Percentiles rank a stretch among this genome's conserved stretches.
Evolutionary conservation across 2,113 vertebrate genomes (phyloP).

Genomic region (Macaca nemestrina): DNA sequence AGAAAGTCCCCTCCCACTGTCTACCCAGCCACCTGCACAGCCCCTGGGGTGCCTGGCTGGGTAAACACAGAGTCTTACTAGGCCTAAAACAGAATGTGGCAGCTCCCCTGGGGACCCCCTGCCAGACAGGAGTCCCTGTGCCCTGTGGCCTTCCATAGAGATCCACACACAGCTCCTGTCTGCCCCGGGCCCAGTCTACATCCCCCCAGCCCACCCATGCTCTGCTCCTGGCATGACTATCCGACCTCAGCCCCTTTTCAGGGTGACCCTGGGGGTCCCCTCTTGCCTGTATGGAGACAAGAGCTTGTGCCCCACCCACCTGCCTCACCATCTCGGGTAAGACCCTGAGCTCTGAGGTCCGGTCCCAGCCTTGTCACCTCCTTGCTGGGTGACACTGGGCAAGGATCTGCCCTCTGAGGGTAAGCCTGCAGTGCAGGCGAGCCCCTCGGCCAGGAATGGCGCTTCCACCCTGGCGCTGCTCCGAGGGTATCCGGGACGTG

Average conservation of each 20-base stretch:
- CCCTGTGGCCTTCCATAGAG: not conserved
- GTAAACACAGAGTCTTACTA: not conserved
- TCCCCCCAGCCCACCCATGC: not conserved
- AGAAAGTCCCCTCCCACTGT: not conserved
- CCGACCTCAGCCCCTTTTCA: not conserved
- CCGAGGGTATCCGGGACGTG: not conserved
- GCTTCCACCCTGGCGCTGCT: not conserved
- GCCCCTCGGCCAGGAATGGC: not conserved
- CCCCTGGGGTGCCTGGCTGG: not conserved
- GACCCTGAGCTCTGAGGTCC: no score
- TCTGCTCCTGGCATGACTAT: not conserved
- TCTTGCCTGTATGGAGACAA: not conserved
- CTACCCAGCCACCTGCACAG: not conserved
- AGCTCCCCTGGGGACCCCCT: not conserved
- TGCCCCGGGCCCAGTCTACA: not conserved
- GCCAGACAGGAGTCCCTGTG: not conserved
- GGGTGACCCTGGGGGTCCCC: not conserved
- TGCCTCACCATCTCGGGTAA: not conserved
- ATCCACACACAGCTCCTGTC: not conserved
- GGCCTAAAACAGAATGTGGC: not conserved
- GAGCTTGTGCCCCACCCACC: not conserved
- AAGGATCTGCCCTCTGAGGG: not conserved
- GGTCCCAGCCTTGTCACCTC: rapidly evolving
- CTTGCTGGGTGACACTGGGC: not conserved
- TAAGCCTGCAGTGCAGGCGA: not conserved